phyloP scores from a whole-genome alignment of 2,113 vertebrate genomes.

The Crotalus horridus region DNA sequence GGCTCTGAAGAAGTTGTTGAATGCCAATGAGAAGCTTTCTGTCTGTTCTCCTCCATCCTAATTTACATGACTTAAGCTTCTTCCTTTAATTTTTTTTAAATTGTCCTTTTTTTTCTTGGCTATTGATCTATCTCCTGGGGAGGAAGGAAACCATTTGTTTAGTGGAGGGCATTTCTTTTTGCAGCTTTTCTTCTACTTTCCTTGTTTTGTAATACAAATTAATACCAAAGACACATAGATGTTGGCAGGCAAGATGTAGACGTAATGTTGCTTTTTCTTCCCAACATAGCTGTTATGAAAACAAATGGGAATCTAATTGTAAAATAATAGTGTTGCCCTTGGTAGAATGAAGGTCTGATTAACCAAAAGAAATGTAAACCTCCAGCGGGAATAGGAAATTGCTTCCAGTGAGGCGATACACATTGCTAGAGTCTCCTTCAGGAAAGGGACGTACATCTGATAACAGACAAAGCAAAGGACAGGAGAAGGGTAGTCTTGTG shows the following conservation, averaged over 20 bases:
- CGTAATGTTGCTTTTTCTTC: slow-evolving; percentile 2
- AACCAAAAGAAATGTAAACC: slow-evolving; percentile 19
- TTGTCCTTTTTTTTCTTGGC: slow-evolving; percentile 65
- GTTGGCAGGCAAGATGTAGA: not conserved
- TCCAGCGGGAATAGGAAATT: slow-evolving; percentile 36
- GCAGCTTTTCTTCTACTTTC: slow-evolving; percentile 46
- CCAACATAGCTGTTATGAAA: not conserved
- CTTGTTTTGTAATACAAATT: slow-evolving; percentile 24
- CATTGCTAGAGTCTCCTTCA: not conserved
- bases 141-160: slow-evolving; percentile 70
- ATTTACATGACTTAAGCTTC: slow-evolving; percentile 73
- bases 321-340: slow-evolving; percentile 16
- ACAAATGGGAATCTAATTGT: slow-evolving; percentile 28
- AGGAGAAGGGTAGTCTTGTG: not conserved
- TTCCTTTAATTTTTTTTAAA: slow-evolving; percentile 53
- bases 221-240: slow-evolving; percentile 15
- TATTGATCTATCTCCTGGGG: slow-evolving; percentile 65
- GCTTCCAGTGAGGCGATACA: slow-evolving; percentile 14
- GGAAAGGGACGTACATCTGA: not conserved
- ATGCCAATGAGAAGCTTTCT: slow-evolving; percentile 68
- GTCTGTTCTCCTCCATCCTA: slow-evolving; percentile 49
- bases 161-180: slow-evolving; percentile 46
- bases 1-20: slow-evolving; percentile 54
- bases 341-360: slow-evolving; percentile 9
- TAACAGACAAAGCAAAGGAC: not conserved